Conservation (phyloP, 2,888 invertebrate species). For the Adelognathus sp. region DNA sequence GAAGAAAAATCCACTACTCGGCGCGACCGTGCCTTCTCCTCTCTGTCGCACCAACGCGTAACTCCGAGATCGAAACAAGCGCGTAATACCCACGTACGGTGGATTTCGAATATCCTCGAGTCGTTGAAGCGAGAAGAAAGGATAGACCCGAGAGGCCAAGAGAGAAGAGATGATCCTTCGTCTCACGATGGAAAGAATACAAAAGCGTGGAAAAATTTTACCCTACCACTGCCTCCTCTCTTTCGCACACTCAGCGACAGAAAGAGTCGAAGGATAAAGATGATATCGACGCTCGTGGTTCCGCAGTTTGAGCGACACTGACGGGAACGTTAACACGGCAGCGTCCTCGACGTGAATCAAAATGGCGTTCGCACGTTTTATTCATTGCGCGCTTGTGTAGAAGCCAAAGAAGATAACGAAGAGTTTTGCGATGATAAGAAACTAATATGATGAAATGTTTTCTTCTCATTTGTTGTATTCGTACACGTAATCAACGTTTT, state of each 20-base stretch:
- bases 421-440: too few relatives aligned
- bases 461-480: too few relatives aligned
- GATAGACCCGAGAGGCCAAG: not conserved
- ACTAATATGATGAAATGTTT: too few relatives aligned
- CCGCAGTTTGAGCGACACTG: constrained; percentile 68
- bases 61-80: constrained; percentile 16
- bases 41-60: constrained; percentile 26
- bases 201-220: constrained; percentile 29
- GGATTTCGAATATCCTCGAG: constrained; percentile 52
- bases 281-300: not conserved
- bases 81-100: constrained; percentile 45
- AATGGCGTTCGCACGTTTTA: constrained; percentile 44
- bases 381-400: not conserved
- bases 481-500: too few relatives aligned
- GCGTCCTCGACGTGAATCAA: constrained; percentile 25
- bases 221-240: too few relatives aligned
- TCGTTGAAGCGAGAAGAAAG: constrained; percentile 37
- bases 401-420: not conserved
- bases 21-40: not conserved
- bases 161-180: not conserved
- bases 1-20: constrained; percentile 30
- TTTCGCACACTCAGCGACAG: too few relatives aligned
- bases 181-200: not conserved
- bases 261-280: not conserved
- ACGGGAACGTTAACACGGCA: constrained; percentile 35